These are phyloP conservation scores for Pseudomyrmex cubaensis DNA, from an alignment of 1,140 invertebrate species.

Conservation along the genomic window DNA sequence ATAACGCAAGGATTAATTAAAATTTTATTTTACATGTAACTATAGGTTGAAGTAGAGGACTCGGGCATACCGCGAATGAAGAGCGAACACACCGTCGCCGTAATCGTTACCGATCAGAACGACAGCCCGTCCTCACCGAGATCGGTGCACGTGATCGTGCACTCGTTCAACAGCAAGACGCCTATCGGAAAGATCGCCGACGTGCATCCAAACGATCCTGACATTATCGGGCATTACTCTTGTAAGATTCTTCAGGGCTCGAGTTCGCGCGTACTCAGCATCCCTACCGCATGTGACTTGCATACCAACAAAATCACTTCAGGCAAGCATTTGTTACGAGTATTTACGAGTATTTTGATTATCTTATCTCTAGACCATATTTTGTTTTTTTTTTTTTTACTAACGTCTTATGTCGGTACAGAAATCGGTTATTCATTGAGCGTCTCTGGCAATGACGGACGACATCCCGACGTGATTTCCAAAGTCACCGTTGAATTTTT, in stretches of 20 bases:
- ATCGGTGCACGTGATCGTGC: slow-evolving; percentile 92
- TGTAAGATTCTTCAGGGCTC: slow-evolving; percentile 90
- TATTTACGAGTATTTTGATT: too few relatives aligned
- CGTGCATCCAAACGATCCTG: slow-evolving; percentile 95
- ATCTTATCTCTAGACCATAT: not conserved
- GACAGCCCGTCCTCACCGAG: slow-evolving; percentile 95
- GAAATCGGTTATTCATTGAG: slow-evolving; percentile 90
- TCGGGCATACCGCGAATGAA: slow-evolving; percentile 93
- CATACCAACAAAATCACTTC: slow-evolving; percentile 89
- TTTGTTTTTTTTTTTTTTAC: not conserved
- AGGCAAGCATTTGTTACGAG: slow-evolving; percentile 69
- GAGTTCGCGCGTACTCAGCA: slow-evolving; percentile 88
- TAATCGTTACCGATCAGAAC: slow-evolving; percentile 95
- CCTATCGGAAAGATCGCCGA: slow-evolving; percentile 94
- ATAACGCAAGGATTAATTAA: not conserved
- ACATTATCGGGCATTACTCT: slow-evolving; percentile 94
- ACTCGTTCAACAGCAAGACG: slow-evolving; percentile 90
- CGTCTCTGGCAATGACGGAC: slow-evolving; percentile 95
- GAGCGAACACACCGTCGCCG: slow-evolving; percentile 90
- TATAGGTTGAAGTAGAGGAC: slow-evolving; percentile 93
- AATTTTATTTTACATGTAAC: slow-evolving; percentile 2
- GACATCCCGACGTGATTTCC: slow-evolving; percentile 93
- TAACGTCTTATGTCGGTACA: slow-evolving; percentile 27
- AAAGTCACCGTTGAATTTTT: slow-evolving; percentile 93
- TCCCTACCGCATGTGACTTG: slow-evolving; percentile 92